Percentiles rank a stretch among this genome's conserved stretches.
These are phyloP conservation scores for Spilarctia lutea DNA, from an alignment of 2,888 invertebrate genomes.

Conservation along the genomic window DNA sequence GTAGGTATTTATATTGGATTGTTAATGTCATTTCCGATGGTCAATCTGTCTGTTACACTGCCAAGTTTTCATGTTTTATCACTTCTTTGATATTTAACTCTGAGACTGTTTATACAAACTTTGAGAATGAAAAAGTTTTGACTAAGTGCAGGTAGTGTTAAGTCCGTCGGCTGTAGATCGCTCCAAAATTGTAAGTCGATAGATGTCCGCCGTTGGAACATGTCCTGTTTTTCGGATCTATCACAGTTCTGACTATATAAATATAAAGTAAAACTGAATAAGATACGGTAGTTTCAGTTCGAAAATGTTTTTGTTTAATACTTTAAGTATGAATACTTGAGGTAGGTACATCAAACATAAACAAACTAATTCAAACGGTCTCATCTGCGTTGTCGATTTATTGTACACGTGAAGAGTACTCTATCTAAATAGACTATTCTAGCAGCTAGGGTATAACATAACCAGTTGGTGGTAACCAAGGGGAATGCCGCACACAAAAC, in stretches of 20 bases:
- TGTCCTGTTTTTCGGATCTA: background rate
- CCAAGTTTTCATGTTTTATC: slow-evolving; percentile 58
- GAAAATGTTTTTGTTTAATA: background rate
- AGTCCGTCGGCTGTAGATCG: slow-evolving; percentile 46
- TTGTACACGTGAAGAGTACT: background rate
- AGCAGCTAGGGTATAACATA: too few relatives aligned
- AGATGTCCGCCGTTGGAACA: slow-evolving; percentile 34
- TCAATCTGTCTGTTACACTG: slow-evolving; percentile 57
- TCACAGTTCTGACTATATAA: background rate
- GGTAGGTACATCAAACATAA: background rate
- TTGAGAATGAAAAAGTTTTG: slow-evolving; percentile 10
- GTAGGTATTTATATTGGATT: slow-evolving; percentile 54
- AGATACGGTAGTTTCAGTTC: background rate
- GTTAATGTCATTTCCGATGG: slow-evolving; percentile 58
- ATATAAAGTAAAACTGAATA: background rate
- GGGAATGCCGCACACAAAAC: too few relatives aligned
- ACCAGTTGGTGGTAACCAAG: too few relatives aligned
- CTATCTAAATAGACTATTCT: background rate
- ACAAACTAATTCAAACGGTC: background rate
- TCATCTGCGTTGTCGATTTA: background rate
- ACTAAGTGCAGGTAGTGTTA: slow-evolving; percentile 33
- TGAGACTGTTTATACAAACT: slow-evolving; percentile 35
- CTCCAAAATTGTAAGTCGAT: slow-evolving; percentile 41
- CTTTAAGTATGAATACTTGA: background rate
- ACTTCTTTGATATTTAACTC: slow-evolving; percentile 46